A percentile compares a stretch with the other conserved stretches of the same genome.
Evolutionary conservation across 1,140 invertebrate genomes (phyloP).

Genomic region (Hylaeus volcanicus): DNA sequence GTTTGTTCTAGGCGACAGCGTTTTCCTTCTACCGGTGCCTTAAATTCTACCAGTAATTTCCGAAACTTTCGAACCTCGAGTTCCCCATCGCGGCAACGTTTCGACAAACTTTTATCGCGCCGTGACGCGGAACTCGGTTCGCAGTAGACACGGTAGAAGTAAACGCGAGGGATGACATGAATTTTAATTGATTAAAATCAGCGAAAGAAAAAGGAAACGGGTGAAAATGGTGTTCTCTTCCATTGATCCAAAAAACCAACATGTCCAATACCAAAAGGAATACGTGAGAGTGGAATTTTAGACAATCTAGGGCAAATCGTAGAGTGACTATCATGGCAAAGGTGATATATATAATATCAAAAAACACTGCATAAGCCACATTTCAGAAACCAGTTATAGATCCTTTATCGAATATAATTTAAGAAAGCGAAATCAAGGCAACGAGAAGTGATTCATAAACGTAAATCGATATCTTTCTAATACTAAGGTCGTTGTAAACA

Average conservation of each 20-base stretch:
- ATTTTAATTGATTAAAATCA: constrained; percentile 45
- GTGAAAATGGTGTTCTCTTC: constrained; percentile 39
- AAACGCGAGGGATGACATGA: constrained; percentile 58
- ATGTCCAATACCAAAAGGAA: constrained; percentile 49
- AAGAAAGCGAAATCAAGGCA: constrained; percentile 70
- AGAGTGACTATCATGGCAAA: constrained; percentile 70
- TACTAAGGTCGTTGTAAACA: constrained; percentile 59
- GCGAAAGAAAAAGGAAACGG: constrained; percentile 25
- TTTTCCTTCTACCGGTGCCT: constrained; percentile 36
- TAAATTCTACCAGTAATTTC: too few relatives aligned
- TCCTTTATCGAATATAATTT: constrained; percentile 55
- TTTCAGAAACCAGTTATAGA: constrained; percentile 67
- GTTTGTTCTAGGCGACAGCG: constrained; percentile 51
- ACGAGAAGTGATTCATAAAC: constrained; percentile 56
- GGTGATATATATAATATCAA: constrained; percentile 65
- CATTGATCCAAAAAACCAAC: constrained; percentile 45
- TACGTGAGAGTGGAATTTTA: constrained; percentile 47
- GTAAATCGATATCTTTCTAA: constrained; percentile 65
- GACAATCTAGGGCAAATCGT: constrained; percentile 57
- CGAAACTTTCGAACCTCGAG: too few relatives aligned
- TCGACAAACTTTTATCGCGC: background rate
- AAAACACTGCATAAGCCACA: constrained; percentile 79
- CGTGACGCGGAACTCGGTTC: background rate
- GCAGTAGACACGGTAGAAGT: constrained; percentile 35
- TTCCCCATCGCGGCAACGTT: background rate